Evolutionary conservation across 1,140 invertebrate genomes (phyloP), one percentile per base, ranked within the genome.

Genomic region (Sarcophaga bullata): DNA sequence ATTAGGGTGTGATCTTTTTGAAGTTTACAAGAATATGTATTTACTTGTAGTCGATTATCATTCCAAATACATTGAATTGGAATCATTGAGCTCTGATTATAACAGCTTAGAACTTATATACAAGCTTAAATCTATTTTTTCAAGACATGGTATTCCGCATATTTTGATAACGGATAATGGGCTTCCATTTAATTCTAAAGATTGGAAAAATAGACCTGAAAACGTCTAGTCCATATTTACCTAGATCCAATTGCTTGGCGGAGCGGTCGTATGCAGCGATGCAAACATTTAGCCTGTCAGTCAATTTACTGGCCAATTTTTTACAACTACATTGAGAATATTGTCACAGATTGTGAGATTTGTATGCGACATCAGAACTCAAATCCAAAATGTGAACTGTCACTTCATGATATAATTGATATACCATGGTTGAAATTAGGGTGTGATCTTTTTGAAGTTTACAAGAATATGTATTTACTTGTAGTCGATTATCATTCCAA

Each of bases 231-330:
- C 87, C 91, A 80, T 84, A 85, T n/a, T 90, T 91, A 85, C 85
- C 89, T 15, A 89, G 90, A 83, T 88, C 88, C 10, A 91, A 92
- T 84, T 91, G 91, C 0, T 86, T 90, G 76, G 88, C 87, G 13
- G 91, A 92, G 85, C 72, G 86, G 68, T 19, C 85, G 91, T 3
- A 86, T 90, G 80, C 89, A 90, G 17, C 25, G 76, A 80, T 88
- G 85, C 75, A 86, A 89, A 84, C 68, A 82, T 49, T 83, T 85
- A 82, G 90, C 91, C n/a, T 85, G 88, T 82, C 85, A 91, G 81
- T 82, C 86, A 54, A 84, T 92, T 49, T 92, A 86, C 84, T 92
- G 91, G 90, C 90, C 91, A 17, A 87, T 86, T 54, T 91, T 92
- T 83, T 85, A 85, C 58, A 88, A 88, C 72, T 86, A 92, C 73